Evolutionary conservation across 92 coral and sea anemone genomes (phyloP), one percentile per base, ranked within the genome.

Genomic region (Siderastrea siderea): DNA sequence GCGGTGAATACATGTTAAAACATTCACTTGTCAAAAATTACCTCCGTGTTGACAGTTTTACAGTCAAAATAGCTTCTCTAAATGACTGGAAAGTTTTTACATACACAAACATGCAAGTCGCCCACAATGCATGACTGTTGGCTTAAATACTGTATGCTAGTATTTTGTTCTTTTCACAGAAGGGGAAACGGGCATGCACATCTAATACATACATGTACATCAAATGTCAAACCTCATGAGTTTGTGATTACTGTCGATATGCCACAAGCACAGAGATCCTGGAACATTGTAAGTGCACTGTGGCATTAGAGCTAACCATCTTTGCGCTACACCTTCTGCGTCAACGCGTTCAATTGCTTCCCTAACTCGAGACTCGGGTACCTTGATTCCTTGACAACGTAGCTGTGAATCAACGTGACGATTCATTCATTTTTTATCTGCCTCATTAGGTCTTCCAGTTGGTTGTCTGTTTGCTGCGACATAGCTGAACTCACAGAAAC

Each of bases 251-350:
- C 87, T 87, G 54, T 87, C 87, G 46, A 78, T 73, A 80, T 89
- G 89, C 93, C 86, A 89, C 66, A 89, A 82, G 74, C 78, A 79
- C 58, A 89, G 73, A 53, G 89, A 86, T 75, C 81, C 76, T 68
- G 65, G 63, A 60, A 89, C 89, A 78, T 60, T 83, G 81, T 89
- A 89, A 59, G 43, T 68, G 50, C 84, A 68, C 89, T 47, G 61
- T 46, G 79, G 78, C 38, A 79, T 84, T 68, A 86, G 76, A 53
- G 89, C 84, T 78, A 89, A 84, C 89, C 92, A 89, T 52, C 89
- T 76, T 75, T 73, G 81, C 7, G 89, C 82, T 47, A 86, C 81
- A 63, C 92, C 92, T 64, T 83, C 79, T 45, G 92, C 86, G 73
- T 89, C 92, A 83, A 75, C 76, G 38, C 89, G 84, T 54, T 74